Evolutionary conservation across 1,140 invertebrate genomes (phyloP).

Genomic region (Pseudomyrmex dendroicus): DNA sequence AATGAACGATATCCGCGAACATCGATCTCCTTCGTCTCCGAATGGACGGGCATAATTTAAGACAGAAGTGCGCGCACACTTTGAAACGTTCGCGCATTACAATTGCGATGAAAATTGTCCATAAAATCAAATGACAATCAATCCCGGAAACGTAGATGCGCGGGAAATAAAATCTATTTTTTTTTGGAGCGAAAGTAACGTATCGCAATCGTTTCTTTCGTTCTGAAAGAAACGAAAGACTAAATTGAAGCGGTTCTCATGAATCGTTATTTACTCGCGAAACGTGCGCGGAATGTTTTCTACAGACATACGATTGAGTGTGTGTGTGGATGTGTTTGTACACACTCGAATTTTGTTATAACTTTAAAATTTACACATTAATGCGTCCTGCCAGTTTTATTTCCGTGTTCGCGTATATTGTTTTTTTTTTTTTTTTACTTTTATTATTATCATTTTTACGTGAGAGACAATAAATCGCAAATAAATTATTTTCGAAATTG

Average conservation of each 20-base stretch:
- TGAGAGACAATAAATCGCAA: background rate
- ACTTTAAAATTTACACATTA: too few species aligned
- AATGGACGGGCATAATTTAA: background rate
- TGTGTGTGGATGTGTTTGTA: background rate
- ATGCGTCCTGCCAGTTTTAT: background rate
- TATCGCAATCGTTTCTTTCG: slow-evolving; percentile 11
- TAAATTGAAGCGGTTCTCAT: slow-evolving; percentile 22
- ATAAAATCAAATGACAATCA: background rate
- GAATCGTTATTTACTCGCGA: slow-evolving; percentile 29
- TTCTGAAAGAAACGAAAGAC: background rate
- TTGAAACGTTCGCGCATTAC: background rate
- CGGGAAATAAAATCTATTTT: slow-evolving; percentile 20
- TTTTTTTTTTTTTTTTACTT: background rate
- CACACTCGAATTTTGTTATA: background rate
- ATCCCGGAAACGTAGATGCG: background rate
- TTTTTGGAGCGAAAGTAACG: too few species aligned
- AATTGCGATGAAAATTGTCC: slow-evolving; percentile 6
- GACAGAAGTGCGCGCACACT: background rate
- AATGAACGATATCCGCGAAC: slow-evolving; percentile 30
- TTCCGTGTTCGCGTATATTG: background rate
- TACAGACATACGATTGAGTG: slow-evolving; percentile 4
- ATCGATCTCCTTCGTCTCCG: background rate
- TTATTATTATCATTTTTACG: too few species aligned
- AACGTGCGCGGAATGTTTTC: slow-evolving; percentile 18
- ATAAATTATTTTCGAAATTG: too few species aligned